A percentile compares a stretch with the other conserved stretches of the same genome.
Conservation (phyloP, 2,888 invertebrate species). For the Rutpela maculata region DNA sequence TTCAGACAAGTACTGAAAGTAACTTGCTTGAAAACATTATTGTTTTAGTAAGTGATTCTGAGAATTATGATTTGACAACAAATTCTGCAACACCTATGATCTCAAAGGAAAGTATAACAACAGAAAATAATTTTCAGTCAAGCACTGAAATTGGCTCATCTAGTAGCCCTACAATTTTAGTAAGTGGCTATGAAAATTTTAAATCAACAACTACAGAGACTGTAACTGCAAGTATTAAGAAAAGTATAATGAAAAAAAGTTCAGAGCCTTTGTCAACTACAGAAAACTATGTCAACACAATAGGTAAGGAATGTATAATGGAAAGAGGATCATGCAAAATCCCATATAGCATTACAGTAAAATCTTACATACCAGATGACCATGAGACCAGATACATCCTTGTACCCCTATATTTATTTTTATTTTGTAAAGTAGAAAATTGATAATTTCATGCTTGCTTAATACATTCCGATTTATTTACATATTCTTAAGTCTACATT, state of each 20-base stretch:
- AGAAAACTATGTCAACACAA: background rate
- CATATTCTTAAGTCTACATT: background rate
- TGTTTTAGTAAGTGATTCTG: background rate
- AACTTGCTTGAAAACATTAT: background rate
- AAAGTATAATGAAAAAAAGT: no score
- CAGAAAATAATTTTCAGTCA: background rate
- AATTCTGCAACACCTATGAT: background rate
- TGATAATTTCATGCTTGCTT: no score
- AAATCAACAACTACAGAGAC: background rate
- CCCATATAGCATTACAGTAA: background rate
- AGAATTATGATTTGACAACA: background rate
- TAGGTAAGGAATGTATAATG: background rate
- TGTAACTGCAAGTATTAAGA: no score
- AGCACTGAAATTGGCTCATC: no score
- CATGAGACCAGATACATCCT: no score
- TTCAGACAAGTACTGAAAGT: background rate
- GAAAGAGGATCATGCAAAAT: background rate
- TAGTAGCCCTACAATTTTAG: no score
- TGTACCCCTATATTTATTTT: no score
- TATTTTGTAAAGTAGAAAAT: no score
- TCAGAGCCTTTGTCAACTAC: no score
- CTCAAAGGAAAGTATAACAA: background rate
- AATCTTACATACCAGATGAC: background rate
- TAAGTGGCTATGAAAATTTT: no score
- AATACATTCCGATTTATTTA: background rate